A percentile compares a stretch with the other conserved stretches of the same genome.
These are phyloP conservation scores for Orthonychiurus folsomi DNA, from an alignment of 2,888 invertebrate species.

Conservation along the genomic window DNA sequence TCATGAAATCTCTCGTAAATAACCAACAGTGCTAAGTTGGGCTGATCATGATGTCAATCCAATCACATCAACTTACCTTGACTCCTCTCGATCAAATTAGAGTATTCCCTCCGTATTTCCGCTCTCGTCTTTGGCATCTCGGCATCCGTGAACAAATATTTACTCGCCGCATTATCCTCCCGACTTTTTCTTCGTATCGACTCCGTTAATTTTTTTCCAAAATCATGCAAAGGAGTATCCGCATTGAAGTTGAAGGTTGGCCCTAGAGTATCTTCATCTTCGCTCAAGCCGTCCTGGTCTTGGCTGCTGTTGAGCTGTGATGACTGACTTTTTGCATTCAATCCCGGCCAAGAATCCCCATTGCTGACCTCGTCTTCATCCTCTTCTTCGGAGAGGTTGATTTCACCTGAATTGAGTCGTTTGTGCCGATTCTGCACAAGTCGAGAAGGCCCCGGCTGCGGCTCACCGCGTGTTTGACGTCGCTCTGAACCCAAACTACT, in stretches of 20 bases:
- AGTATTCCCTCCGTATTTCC: conserved; percentile 10
- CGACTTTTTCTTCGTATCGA: background rate
- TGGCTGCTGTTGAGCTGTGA: too few species aligned
- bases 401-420: too few species aligned
- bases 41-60: background rate
- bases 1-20: background rate
- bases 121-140: background rate
- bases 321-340: too few species aligned
- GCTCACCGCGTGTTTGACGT: too few species aligned
- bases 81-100: conserved; percentile 22
- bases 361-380: too few species aligned
- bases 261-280: too few species aligned
- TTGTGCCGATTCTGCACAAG: too few species aligned
- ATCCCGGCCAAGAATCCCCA: too few species aligned
- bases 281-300: too few species aligned
- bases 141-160: background rate
- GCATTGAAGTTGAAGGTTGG: background rate
- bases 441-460: too few species aligned
- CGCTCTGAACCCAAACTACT: too few species aligned
- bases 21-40: background rate
- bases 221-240: background rate
- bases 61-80: conserved; percentile 16
- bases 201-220: background rate
- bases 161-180: background rate
- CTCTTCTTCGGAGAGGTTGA: too few species aligned